phyloP scores from a whole-genome alignment of 1,140 invertebrate species.

The Hyphantria cunea region DNA sequence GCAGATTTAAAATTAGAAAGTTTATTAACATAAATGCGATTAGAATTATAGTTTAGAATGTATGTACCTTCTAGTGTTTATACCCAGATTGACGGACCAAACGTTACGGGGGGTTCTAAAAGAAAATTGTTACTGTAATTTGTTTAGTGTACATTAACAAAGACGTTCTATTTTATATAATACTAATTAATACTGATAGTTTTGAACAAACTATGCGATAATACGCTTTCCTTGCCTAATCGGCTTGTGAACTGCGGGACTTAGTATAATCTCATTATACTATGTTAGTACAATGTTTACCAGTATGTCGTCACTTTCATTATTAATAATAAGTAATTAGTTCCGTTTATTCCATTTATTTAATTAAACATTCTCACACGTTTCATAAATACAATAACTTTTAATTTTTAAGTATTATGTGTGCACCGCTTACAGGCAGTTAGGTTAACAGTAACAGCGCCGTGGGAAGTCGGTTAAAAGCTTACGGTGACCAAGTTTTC shows the following conservation, averaged over 20 bases:
- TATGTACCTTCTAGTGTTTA: too few species aligned
- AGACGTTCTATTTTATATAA: too few species aligned
- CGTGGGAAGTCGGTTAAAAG: constrained; percentile 76
- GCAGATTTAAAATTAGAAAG: too few species aligned
- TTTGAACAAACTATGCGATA: neutral
- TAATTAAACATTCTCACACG: constrained; percentile 80
- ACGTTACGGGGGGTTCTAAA: too few species aligned
- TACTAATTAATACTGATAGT: too few species aligned
- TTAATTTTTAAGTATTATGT: constrained; percentile 79
- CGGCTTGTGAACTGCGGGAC: constrained; percentile 38
- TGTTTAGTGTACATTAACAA: too few species aligned
- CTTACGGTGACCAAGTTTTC: constrained; percentile 31
- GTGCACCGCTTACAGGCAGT: constrained; percentile 74
- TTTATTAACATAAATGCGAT: too few species aligned
- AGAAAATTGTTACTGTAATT: too few species aligned
- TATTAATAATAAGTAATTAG: constrained; percentile 47
- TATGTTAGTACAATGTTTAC: constrained; percentile 37
- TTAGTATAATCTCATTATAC: constrained; percentile 39
- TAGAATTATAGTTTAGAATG: too few species aligned
- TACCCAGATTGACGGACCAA: too few species aligned
- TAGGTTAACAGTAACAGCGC: constrained; percentile 75
- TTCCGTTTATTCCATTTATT: constrained; percentile 73
- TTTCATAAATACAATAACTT: constrained; percentile 77
- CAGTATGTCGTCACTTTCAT: constrained; percentile 61
- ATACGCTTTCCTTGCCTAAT: constrained; percentile 39